Evolutionary conservation across 2,113 vertebrate species (phyloP).

Genomic region (Leptosomus discolor): DNA sequence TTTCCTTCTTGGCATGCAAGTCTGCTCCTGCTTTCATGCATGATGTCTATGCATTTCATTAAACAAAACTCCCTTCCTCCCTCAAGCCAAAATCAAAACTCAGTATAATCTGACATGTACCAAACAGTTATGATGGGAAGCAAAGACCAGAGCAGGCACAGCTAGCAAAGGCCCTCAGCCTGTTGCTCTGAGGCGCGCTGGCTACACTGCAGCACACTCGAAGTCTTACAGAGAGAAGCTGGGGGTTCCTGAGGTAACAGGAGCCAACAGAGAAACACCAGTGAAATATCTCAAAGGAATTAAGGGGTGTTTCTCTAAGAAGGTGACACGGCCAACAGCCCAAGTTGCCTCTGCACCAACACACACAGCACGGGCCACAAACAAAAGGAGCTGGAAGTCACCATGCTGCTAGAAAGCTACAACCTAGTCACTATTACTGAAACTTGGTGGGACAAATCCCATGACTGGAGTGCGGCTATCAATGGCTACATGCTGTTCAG

Average conservation of each 20-base stretch:
- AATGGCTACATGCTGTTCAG: not conserved
- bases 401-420: not conserved
- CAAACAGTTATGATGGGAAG: not conserved
- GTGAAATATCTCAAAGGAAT: not conserved
- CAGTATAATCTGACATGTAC: not conserved
- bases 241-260: not conserved
- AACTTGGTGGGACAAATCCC: not conserved
- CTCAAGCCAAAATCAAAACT: not conserved
- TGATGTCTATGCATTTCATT: not conserved
- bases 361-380: not conserved
- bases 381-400: not conserved
- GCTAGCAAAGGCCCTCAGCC: not conserved
- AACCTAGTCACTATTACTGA: not conserved
- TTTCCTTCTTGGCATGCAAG: not conserved
- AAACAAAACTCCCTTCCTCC: not conserved
- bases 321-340: not conserved
- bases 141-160: not conserved
- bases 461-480: not conserved
- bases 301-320: not conserved
- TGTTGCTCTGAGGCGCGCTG: not conserved
- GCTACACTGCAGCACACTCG: not conserved
- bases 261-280: not conserved
- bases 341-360: not conserved
- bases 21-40: slow-evolving; percentile 5
- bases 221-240: not conserved